Evolutionary conservation across 2,113 vertebrate genomes (phyloP), one percentile per base, ranked within the genome.

Genomic region (Lophius piscatorius): DNA sequence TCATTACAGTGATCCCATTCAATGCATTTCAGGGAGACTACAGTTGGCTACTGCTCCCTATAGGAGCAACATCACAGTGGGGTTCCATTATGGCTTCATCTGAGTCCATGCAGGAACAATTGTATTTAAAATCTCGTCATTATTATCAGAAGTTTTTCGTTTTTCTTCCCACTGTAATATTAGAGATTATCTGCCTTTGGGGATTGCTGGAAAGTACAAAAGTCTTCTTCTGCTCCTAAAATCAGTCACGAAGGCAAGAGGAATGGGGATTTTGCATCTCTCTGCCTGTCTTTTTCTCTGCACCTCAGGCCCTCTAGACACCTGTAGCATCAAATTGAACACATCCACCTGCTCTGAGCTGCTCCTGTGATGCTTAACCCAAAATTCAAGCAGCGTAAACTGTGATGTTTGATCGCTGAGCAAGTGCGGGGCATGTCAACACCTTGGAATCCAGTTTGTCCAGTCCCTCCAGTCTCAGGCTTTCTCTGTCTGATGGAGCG

Each of bases 391-490:
- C 4, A 63, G 67, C 29, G 52, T 46, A 60, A 33, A 54, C 21
- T 23, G 24, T 35, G 5, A 5, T 49, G 38, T 50, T 20, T 34
- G 50, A 8, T 5, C 0, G 8, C 14, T 6, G 11, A 20, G 45
- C 42, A 49, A 42, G 47, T 44, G 54, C 4, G 13, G 41, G 12
- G 11, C 10, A 12, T 56, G 73, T 85, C 84, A 86, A 23, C 48
- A 7, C 22, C 4, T 12, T 22, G 63, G 76, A 87, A 89, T 90
- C 87, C 72, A 41, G 90, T 86, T 63, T 11, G 62, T 78, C 90
- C 69, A 16, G 85, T 65, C 42, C 10, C 59, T 76, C 81, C 64
- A 9, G 80, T 71, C 23, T 54, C 52, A 31, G 3, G 58, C 18
- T 29, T 46, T 44, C 28, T 33, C 22, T 11, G 9, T n/a, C 31